Evolutionary conservation across 2,113 vertebrate species (phyloP), one percentile per base, ranked within the genome.

Genomic region (Haplochromis vanheusdeni): DNA sequence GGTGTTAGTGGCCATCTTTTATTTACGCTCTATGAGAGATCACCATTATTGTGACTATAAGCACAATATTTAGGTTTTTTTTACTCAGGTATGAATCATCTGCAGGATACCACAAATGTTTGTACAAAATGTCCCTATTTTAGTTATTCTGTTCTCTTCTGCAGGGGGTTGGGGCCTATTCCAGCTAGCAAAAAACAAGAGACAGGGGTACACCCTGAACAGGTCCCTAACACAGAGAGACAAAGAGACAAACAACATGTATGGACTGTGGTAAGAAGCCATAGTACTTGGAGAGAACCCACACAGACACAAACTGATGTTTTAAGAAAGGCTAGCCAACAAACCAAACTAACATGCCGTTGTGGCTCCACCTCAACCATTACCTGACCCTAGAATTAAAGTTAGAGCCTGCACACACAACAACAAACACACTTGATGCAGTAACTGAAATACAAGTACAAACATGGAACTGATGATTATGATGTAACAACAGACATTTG

Each of bases 371-470:
- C 28, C 97, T 99, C 89, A 98, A 98, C 79, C 98, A 97, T 0
- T 98, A 99, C 92, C 98, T 99, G 90, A 98, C 95, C 58, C 99
- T 98, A 0, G 99, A 99, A 93, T 97, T 98, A 95, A 98, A 96
- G 99, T 98, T n/a, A 96, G 88, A 82, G 7, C 14, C 10, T 54
- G 8, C 21, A 35, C 40, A 60, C 56, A 33, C 56, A 33, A 70
- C 65, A 70, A 1, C 65, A 70, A 23, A 70, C 37, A 42, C 1
- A 40, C 33, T 11, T 35, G 7, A 45, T 73, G n/a, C 23, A 73
- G 65, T 26, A 45, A 73, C 14, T 28, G 9, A 73, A 26, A 47
- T 0, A 73, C 14, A 11, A 45, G 13, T 10, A 45, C 68, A 73
- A 4, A 42, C 8, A 10, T 45, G 21, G 65, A 73, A 26, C 68